phyloP scores from a whole-genome alignment of 1,140 invertebrate genomes.

The Hyphantria cunea region DNA sequence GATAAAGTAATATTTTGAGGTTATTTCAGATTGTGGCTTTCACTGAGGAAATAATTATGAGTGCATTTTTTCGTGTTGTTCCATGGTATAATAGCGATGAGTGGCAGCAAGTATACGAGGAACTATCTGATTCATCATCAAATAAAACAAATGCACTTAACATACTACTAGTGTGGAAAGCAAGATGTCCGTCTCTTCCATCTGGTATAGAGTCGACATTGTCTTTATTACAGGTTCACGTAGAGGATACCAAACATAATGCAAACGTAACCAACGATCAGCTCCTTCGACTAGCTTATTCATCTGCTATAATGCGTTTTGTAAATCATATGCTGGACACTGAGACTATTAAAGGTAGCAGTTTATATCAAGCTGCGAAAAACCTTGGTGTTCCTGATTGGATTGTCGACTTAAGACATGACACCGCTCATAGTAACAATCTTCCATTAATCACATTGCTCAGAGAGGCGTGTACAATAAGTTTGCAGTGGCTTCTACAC shows the following conservation, averaged over 20 bases:
- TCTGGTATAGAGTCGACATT: slow-evolving; percentile 86
- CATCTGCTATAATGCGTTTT: slow-evolving; percentile 84
- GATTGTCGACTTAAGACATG: slow-evolving; percentile 86
- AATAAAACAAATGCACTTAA: slow-evolving; percentile 77
- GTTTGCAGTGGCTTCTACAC: slow-evolving; percentile 84
- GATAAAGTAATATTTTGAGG: too few species aligned
- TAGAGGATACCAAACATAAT: slow-evolving; percentile 52
- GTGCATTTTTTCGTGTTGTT: slow-evolving; percentile 53
- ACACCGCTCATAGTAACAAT: slow-evolving; percentile 84
- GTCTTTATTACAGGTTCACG: slow-evolving; percentile 83
- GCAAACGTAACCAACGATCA: slow-evolving; percentile 58
- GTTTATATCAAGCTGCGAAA: slow-evolving; percentile 83
- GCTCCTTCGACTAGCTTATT: slow-evolving; percentile 83
- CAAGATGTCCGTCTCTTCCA: slow-evolving; percentile 84
- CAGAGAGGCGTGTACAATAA: slow-evolving; percentile 80
- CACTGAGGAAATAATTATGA: slow-evolving; percentile 32
- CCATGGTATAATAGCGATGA: slow-evolving; percentile 80
- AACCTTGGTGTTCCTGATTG: slow-evolving; percentile 84
- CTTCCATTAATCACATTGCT: slow-evolving; percentile 82
- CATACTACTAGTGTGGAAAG: slow-evolving; percentile 84
- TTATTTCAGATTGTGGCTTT: too few species aligned
- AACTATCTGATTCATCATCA: slow-evolving; percentile 77
- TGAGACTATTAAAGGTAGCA: slow-evolving; percentile 77
- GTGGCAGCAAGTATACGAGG: slow-evolving; percentile 82
- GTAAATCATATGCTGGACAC: slow-evolving; percentile 84